A percentile compares a stretch with the other conserved stretches of the same genome.
Evolutionary conservation across 2,113 vertebrate species (phyloP).

Genomic region (Microtus oregoni): DNA sequence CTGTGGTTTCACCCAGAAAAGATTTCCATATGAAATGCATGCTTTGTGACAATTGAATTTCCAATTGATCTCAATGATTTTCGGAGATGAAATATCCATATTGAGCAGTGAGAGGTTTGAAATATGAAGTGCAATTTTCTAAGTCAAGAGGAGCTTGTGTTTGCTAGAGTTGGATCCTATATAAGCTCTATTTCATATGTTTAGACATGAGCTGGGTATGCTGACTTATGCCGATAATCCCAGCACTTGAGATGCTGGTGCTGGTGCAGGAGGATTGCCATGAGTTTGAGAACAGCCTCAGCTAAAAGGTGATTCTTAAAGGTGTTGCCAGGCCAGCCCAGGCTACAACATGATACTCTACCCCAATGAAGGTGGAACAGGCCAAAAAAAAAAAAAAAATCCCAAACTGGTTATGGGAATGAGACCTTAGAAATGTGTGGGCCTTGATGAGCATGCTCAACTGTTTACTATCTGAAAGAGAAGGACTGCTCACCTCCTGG

Average conservation of each 20-base stretch:
- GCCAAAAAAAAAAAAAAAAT: neutral
- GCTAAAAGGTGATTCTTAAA: neutral
- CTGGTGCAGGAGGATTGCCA: neutral
- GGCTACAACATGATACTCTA: neutral
- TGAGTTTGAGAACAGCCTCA: neutral
- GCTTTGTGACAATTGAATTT: slow-evolving; percentile 28
- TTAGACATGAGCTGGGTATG: neutral
- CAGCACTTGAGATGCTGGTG: neutral
- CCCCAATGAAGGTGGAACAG: neutral
- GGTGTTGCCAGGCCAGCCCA: neutral
- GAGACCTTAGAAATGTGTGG: neutral
- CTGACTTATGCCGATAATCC: neutral
- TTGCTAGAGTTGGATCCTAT: neutral
- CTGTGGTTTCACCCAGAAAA: slow-evolving; percentile 14
- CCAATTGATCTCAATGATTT: slow-evolving; percentile 35
- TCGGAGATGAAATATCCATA: neutral
- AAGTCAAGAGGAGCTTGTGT: neutral
- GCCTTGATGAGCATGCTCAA: neutral
- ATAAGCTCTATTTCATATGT: neutral
- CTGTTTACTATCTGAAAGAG: neutral
- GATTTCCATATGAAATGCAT: neutral
- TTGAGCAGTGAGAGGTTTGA: neutral
- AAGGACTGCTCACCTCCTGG: neutral
- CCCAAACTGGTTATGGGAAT: neutral
- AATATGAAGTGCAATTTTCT: neutral